phyloP scores from a whole-genome alignment of 2,797 vertebrate genomes.

The Tenualosa thibaudeaui region DNA sequence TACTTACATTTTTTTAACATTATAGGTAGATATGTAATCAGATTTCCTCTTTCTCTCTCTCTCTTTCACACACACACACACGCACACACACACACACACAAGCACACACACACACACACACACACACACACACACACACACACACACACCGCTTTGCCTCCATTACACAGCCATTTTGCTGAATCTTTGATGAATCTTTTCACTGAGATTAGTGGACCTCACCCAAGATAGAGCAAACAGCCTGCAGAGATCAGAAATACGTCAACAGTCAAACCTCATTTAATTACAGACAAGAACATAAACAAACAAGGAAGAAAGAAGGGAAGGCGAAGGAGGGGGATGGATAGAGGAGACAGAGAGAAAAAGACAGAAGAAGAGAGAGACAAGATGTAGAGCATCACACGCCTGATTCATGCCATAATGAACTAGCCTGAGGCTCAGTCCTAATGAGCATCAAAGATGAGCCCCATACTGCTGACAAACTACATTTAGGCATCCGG shows the following conservation, averaged over 20 bases:
- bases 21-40: no score
- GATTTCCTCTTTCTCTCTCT: no score
- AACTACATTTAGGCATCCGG: not conserved
- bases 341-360: not conserved
- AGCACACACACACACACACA: not conserved
- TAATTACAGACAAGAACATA: not conserved
- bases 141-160: no score
- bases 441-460: not conserved
- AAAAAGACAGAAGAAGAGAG: not conserved
- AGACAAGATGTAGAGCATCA: not conserved
- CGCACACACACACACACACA: no score
- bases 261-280: not conserved
- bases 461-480: not conserved
- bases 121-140: not conserved
- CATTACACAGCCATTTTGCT: no score
- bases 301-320: not conserved
- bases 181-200: no score
- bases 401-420: not conserved
- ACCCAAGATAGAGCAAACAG: not conserved
- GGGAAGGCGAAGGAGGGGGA: not conserved
- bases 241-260: not conserved
- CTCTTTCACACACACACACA: not conserved
- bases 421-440: not conserved
- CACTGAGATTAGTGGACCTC: not conserved
- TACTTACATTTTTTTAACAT: no score